Conservation (phyloP, 2,797 vertebrate genomes). For the Anas bahamensis region DNA sequence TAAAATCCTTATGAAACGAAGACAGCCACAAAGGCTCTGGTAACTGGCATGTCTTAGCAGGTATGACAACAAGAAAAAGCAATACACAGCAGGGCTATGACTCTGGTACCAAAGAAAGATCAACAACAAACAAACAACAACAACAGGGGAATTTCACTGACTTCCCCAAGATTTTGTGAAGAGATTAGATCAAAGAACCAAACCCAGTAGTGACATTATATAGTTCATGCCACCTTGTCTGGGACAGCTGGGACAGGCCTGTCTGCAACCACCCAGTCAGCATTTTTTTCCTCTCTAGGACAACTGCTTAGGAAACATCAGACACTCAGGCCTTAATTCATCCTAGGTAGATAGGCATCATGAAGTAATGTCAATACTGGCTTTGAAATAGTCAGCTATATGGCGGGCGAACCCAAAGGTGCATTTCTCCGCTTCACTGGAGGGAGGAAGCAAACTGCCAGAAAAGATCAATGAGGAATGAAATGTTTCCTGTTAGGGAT, state of each 20-base stretch:
- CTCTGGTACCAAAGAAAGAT: neutral
- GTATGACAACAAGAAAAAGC: neutral
- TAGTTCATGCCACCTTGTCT: neutral
- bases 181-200: neutral
- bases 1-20: neutral
- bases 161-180: neutral
- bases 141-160: neutral
- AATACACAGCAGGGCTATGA: neutral
- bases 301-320: neutral
- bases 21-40: neutral
- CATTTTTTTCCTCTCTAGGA: neutral
- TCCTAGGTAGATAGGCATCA: neutral
- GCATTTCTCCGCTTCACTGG: neutral
- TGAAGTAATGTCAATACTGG: neutral
- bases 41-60: neutral
- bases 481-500: slow-evolving; percentile 44
- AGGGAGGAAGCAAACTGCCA: slow-evolving; percentile 28
- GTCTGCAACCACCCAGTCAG: neutral
- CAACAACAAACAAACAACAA: neutral
- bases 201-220: neutral
- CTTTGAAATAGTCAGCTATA: neutral
- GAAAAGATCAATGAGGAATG: slow-evolving; percentile 37
- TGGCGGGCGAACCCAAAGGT: neutral
- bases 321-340: neutral
- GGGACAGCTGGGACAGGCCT: neutral